Evolutionary conservation across 2,113 vertebrate species (phyloP).

Genomic region (Tympanuchus pallidicinctus): DNA sequence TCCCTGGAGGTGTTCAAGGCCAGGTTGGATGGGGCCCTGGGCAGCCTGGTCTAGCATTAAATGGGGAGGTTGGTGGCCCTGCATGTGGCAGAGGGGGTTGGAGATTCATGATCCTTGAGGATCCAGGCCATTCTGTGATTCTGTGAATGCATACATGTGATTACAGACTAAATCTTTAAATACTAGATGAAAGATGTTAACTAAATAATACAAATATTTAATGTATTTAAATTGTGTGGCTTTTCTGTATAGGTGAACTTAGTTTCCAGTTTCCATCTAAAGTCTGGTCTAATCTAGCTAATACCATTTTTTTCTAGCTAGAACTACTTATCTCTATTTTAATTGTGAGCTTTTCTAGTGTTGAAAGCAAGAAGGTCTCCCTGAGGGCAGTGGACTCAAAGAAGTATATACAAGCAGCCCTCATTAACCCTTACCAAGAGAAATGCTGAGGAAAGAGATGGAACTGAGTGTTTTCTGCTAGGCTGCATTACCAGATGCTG

Average conservation of each 20-base stretch:
- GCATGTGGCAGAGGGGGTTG: no score
- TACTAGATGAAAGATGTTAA: not conserved
- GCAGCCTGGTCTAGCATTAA: no score
- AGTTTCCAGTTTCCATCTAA: not conserved
- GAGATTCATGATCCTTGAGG: no score
- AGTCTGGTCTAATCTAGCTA: not conserved
- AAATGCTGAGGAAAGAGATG: not conserved
- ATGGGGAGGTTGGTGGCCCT: no score
- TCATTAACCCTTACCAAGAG: not conserved
- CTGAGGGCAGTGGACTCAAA: not conserved
- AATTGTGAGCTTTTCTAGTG: not conserved
- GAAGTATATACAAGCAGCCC: not conserved
- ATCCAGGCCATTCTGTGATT: no score
- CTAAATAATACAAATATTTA: not conserved
- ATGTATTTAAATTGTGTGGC: not conserved
- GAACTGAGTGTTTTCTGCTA: not conserved
- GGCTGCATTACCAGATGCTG: not conserved
- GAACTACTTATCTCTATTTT: not conserved
- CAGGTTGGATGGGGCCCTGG: no score
- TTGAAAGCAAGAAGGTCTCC: not conserved
- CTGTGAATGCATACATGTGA: not conserved
- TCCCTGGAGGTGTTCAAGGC: no score
- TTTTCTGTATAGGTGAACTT: not conserved
- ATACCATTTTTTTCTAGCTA: not conserved
- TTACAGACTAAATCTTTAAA: not conserved